Evolutionary conservation across 37 sponge, comb jelly and placozoan species (phyloP), one percentile per base, ranked within the genome.

Genomic region (Beroe forskalii): DNA sequence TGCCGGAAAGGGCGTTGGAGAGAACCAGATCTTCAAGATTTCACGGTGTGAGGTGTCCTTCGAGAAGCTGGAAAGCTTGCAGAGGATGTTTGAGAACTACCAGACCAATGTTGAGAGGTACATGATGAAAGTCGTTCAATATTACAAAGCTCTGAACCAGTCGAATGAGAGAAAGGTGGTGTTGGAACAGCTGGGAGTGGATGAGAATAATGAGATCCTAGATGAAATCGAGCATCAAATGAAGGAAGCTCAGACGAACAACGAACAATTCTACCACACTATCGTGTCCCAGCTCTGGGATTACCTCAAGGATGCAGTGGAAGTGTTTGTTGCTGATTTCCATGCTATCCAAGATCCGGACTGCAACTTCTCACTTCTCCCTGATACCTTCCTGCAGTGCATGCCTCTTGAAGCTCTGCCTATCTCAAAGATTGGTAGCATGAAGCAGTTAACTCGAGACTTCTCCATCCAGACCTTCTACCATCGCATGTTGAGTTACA

Each of bases 121-220:
- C 30, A 80, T 80, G 86, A n/a, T 80, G 25, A 80, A 80, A 30
- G 12, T 80, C 1, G 86, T 80, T 38, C 86, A 80, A 4, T 80
- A 42, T 31, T 80, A 38, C 86, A 80, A 42, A 80, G 38, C 23
- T 4, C 14, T n/a, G 30, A 80, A 35, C 12, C 86, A 80, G 86
- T 20, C 55, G 25, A 37, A 41, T 22, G 48, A 80, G 25, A 9
- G 86, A 27, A 80, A 38, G 2, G 55, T 80, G 9, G 17, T 80
- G 48, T 25, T 80, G 55, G 40, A 80, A 32, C 86, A 80, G 35
- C 55, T 80, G 43, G 86, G 86, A 4, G 86, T 80, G 28, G 44
- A 23, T 1, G 55, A 44, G 22, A 32, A 32, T 9, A 44, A 80
- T 3, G 86, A 42, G 42, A 48, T 23, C 42, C 30, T 41, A 3